phyloP scores from a whole-genome alignment of 1,140 invertebrate genomes.

The Drosophila mayri region DNA sequence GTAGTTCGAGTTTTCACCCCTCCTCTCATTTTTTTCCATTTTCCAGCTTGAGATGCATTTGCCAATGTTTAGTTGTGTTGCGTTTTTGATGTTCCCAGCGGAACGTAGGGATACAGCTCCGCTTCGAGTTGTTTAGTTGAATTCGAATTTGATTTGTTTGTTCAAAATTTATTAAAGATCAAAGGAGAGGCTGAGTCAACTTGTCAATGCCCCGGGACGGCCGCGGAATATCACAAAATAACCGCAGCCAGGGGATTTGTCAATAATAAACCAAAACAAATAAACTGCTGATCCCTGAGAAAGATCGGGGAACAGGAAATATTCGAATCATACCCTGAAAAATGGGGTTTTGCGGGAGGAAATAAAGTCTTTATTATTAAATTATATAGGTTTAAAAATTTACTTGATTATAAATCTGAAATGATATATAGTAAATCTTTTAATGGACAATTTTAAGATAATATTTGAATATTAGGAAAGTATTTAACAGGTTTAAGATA shows the following conservation, averaged over 20 bases:
- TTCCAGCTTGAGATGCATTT: conserved; percentile 31
- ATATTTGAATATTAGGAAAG: too few species aligned
- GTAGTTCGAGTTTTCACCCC: conserved; percentile 15
- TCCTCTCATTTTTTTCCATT: background rate
- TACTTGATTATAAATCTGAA: background rate
- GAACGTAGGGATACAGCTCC: conserved; percentile 11
- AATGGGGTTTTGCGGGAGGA: background rate
- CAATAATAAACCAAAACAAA: conserved; percentile 69
- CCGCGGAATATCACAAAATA: conserved; percentile 38
- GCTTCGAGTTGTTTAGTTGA: conserved; percentile 60
- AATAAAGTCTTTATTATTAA: background rate
- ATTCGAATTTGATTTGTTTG: conserved; percentile 78
- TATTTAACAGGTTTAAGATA: too few species aligned
- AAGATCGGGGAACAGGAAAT: conserved; percentile 15
- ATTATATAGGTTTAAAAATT: background rate
- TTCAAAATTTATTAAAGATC: conserved; percentile 79
- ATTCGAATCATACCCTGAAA: conserved; percentile 5
- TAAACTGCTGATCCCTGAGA: conserved; percentile 51
- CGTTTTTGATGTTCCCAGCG: conserved; percentile 45
- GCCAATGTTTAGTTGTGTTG: conserved; percentile 49
- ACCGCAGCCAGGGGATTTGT: conserved; percentile 46
- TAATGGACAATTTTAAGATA: background rate
- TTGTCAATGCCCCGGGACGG: conserved; percentile 41
- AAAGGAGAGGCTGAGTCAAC: conserved; percentile 70
- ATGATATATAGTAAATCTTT: background rate